These are phyloP conservation scores for Muscicapa adusta DNA, from an alignment of 2,113 vertebrate genomes.

Conservation along the genomic window DNA sequence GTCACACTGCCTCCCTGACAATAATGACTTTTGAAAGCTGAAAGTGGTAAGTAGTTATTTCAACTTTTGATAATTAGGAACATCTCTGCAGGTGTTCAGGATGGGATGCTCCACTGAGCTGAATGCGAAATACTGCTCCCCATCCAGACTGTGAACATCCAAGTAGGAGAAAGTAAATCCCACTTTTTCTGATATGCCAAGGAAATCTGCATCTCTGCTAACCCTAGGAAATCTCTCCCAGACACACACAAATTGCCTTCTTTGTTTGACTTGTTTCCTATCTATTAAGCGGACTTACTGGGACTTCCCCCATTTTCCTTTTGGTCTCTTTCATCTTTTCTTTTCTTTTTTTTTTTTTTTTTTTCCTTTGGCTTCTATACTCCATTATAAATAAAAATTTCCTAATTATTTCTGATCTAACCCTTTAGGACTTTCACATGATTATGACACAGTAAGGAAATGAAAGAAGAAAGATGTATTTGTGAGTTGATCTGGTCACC, in stretches of 20 bases:
- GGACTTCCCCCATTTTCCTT: background rate
- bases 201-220: background rate
- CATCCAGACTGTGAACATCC: background rate
- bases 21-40: background rate
- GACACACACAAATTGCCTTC: background rate
- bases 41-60: background rate
- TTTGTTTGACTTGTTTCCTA: conserved; percentile 24
- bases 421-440: conserved; percentile 50
- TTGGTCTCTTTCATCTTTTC: conserved; percentile 13
- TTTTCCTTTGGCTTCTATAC: background rate
- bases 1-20: background rate
- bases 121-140: background rate
- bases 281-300: background rate
- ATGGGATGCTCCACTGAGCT: background rate
- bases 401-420: conserved; percentile 53
- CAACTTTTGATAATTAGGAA: background rate
- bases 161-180: background rate
- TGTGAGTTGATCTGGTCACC: conserved; percentile 43
- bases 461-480: conserved; percentile 49
- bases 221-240: background rate
- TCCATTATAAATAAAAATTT: conserved; percentile 30
- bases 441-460: conserved; percentile 53
- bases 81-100: background rate
- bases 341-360: background rate
- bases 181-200: background rate